Evolutionary conservation across 37 sponge, comb jelly and placozoan genomes (phyloP).

Genomic region (Geodia barretti): DNA sequence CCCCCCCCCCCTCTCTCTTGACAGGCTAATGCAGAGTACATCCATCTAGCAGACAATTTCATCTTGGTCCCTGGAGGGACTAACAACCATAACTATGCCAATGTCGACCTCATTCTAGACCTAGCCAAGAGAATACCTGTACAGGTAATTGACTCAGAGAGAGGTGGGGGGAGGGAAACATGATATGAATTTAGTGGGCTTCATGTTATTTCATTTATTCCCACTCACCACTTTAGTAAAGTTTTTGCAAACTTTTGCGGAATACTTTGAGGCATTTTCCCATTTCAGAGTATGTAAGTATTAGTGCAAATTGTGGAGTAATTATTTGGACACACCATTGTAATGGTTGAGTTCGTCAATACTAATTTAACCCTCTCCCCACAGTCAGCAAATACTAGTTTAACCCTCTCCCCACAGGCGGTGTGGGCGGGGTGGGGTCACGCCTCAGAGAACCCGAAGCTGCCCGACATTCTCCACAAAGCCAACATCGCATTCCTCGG

Average conservation of each 20-base stretch:
- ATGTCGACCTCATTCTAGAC: slow-evolving; percentile 94
- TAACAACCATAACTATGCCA: slow-evolving; percentile 99
- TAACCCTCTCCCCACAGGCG: slow-evolving; percentile 48
- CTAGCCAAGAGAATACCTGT: slow-evolving; percentile 87
- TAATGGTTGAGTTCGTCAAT: too few relatives aligned
- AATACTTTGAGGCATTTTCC: too few relatives aligned
- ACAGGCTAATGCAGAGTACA: slow-evolving; percentile 98
- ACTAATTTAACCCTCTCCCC: not conserved
- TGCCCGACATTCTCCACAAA: slow-evolving; percentile 90
- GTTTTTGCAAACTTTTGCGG: too few relatives aligned
- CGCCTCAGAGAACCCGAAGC: slow-evolving; percentile 96
- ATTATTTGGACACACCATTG: too few relatives aligned
- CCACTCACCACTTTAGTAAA: too few relatives aligned
- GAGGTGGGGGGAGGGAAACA: not conserved
- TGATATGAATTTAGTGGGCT: not conserved
- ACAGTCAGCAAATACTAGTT: too few relatives aligned
- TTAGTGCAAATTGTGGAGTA: too few relatives aligned
- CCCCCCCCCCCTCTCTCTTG: not conserved
- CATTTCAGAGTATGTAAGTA: too few relatives aligned
- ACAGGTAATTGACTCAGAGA: slow-evolving; percentile 49
- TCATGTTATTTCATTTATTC: too few relatives aligned
- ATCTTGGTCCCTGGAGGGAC: slow-evolving; percentile 96
- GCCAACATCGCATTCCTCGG: slow-evolving; percentile 91
- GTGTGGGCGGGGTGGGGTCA: slow-evolving; percentile 99
- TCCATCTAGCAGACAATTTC: slow-evolving; percentile 91